Evolutionary conservation across 1,140 invertebrate species (phyloP).

Genomic region (Arctopsyche grandis): DNA sequence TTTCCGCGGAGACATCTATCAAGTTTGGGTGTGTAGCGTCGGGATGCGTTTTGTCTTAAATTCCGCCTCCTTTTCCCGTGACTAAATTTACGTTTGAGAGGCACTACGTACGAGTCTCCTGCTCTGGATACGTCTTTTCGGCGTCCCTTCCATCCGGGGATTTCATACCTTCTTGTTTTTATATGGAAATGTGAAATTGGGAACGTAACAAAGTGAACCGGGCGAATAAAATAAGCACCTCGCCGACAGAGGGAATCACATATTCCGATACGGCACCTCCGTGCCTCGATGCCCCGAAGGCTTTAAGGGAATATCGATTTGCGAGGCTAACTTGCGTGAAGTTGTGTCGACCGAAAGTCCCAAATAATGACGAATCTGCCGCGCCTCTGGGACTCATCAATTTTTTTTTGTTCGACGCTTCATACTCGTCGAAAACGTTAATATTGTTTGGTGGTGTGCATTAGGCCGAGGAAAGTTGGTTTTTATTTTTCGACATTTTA

Average conservation of each 20-base stretch:
- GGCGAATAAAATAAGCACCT: conserved; percentile 37
- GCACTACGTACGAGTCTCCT: conserved; percentile 5
- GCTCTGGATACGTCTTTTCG: not conserved
- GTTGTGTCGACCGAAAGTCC: conserved; percentile 5
- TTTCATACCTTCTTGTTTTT: conserved; percentile 44
- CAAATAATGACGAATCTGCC: conserved; percentile 13
- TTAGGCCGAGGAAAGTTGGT: no score
- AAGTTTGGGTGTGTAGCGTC: conserved; percentile 51
- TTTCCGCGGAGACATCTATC: conserved; percentile 54
- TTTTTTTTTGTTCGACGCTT: not conserved
- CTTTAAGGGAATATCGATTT: not conserved
- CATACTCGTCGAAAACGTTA: not conserved
- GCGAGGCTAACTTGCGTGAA: not conserved
- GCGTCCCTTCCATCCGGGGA: not conserved
- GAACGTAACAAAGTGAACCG: conserved; percentile 24
- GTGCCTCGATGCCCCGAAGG: not conserved
- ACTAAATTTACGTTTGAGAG: conserved; percentile 49
- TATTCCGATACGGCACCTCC: conserved; percentile 15
- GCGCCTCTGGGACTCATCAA: conserved; percentile 5
- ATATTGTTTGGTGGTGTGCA: no score
- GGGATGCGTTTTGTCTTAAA: conserved; percentile 48
- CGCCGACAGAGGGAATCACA: conserved; percentile 30
- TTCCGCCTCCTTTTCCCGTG: conserved; percentile 41
- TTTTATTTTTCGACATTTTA: no score
- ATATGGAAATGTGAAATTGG: conserved; percentile 48